Percentiles rank a stretch among this genome's conserved stretches.
phyloP scores from a whole-genome alignment of 1,140 invertebrate genomes.

The Trachymyrmex cornetzi region DNA sequence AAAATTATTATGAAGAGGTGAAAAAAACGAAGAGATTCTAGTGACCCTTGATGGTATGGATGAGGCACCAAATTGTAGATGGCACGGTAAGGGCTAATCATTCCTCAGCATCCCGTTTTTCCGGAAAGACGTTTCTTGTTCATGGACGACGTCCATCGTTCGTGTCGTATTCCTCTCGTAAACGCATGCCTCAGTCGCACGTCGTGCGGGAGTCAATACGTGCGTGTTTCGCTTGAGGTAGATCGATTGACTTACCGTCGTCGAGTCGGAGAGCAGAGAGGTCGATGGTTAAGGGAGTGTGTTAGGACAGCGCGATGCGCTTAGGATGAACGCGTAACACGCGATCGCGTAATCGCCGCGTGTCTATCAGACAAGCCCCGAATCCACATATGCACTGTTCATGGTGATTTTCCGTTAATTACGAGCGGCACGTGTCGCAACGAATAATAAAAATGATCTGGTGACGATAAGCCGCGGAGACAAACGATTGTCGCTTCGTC shows the following conservation, averaged over 20 bases:
- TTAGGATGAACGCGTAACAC: slow-evolving; percentile 68
- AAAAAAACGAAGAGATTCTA: no score
- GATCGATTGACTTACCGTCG: slow-evolving; percentile 78
- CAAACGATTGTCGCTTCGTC: slow-evolving; percentile 25
- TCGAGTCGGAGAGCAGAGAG: slow-evolving; percentile 42
- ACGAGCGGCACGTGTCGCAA: slow-evolving; percentile 47
- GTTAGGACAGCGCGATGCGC: slow-evolving; percentile 48
- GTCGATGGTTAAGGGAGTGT: slow-evolving; percentile 73
- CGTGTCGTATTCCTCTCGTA: neutral
- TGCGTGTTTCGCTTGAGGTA: slow-evolving; percentile 78
- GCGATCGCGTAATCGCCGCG: slow-evolving; percentile 74
- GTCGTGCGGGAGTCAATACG: slow-evolving; percentile 78
- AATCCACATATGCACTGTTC: slow-evolving; percentile 45
- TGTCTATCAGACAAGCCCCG: slow-evolving; percentile 43
- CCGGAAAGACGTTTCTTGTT: neutral
- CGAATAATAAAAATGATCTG: slow-evolving; percentile 50
- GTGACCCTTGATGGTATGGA: no score
- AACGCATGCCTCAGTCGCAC: neutral
- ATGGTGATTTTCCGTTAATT: slow-evolving; percentile 75
- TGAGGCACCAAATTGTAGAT: no score
- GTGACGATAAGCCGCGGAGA: slow-evolving; percentile 28
- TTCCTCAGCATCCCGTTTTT: neutral
- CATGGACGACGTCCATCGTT: neutral
- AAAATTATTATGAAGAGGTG: no score
- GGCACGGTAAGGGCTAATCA: no score